A percentile compares a stretch with the other conserved stretches of the same genome.
phyloP scores from a whole-genome alignment of 2,113 vertebrate genomes.

The Galbula dea region DNA sequence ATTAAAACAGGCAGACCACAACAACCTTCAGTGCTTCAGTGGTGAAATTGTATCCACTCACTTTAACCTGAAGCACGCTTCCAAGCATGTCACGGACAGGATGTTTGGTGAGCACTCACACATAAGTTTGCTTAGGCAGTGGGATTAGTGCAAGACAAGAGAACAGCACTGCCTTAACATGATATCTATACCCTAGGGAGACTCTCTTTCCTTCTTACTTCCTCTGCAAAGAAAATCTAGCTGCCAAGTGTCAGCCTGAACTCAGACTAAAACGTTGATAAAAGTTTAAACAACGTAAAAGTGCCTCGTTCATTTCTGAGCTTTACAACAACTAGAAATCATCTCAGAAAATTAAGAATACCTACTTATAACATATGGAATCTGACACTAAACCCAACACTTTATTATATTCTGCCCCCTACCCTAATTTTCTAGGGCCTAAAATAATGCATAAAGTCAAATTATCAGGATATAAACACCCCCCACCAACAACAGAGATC shows the following conservation, averaged over 20 bases:
- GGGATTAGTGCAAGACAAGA: background rate
- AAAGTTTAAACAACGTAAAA: background rate
- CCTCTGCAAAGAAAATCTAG: background rate
- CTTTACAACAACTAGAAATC: background rate
- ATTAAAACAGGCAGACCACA: background rate
- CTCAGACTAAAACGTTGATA: background rate
- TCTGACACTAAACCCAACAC: background rate
- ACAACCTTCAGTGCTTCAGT: rapidly evolving
- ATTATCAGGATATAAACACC: background rate
- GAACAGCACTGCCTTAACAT: background rate
- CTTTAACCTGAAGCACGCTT: background rate
- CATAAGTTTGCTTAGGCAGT: background rate
- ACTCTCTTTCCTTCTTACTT: background rate
- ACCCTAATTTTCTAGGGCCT: background rate
- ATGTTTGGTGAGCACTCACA: background rate
- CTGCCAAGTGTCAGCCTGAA: background rate
- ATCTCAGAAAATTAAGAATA: background rate
- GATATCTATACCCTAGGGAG: background rate
- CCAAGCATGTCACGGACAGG: rapidly evolving
- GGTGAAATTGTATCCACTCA: background rate
- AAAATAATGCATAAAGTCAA: background rate
- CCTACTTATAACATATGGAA: background rate
- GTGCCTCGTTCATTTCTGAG: background rate
- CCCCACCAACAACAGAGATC: background rate
- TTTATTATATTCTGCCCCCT: background rate